phyloP scores from a whole-genome alignment of 2,113 vertebrate genomes.

The Formicarius rufipectus region DNA sequence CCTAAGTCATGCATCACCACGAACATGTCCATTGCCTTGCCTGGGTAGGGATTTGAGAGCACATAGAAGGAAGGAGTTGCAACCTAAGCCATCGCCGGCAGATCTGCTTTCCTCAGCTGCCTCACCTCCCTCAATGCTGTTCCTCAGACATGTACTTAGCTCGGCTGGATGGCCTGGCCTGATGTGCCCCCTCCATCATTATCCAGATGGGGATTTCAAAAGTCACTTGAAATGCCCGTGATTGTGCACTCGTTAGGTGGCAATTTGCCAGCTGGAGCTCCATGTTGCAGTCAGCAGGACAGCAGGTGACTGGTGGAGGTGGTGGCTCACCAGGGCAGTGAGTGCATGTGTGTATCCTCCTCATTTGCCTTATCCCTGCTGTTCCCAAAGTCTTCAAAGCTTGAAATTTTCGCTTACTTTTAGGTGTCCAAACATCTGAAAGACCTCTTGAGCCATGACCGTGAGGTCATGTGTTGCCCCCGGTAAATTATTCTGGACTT shows the following conservation, averaged over 20 bases:
- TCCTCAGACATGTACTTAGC: not conserved
- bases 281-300: not conserved
- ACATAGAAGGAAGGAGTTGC: accelerated
- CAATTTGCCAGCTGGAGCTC: conserved; percentile 10
- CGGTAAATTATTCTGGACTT: not conserved
- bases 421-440: not conserved
- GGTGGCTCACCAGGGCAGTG: not conserved
- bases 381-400: not conserved
- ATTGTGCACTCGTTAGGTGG: not conserved
- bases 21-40: not conserved
- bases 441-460: not conserved
- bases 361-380: not conserved
- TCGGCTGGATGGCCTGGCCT: not conserved
- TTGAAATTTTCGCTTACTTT: not conserved
- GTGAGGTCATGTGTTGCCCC: not conserved
- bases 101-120: not conserved
- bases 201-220: not conserved
- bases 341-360: not conserved
- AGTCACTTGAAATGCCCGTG: not conserved
- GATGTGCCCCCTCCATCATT: not conserved
- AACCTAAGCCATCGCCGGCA: not conserved
- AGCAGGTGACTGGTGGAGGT: not conserved
- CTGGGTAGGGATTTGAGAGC: not conserved
- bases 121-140: not conserved
- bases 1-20: not conserved